phyloP scores from a whole-genome alignment of 2,797 vertebrate genomes.

The Denticeps clupeoides region DNA sequence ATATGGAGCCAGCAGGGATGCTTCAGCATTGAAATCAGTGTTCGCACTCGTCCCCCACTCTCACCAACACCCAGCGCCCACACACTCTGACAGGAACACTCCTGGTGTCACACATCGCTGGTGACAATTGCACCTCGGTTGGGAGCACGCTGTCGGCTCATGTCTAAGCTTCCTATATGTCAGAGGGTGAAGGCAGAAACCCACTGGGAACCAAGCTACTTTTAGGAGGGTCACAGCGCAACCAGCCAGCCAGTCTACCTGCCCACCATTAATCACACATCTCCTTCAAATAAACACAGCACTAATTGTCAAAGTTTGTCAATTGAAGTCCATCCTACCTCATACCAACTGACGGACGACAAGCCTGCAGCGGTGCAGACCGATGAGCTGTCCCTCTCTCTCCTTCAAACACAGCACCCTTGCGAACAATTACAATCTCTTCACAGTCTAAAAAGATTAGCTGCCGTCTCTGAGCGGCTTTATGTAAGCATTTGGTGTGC shows the following conservation, averaged over 20 bases:
- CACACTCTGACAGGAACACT: constrained; percentile 23
- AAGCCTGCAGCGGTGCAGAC: too few species aligned
- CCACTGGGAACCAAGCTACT: not conserved
- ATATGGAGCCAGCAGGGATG: too few species aligned
- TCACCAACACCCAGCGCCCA: constrained; percentile 7
- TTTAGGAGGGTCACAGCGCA: not conserved
- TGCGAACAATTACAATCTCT: constrained; percentile 4
- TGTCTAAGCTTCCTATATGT: constrained; percentile 17
- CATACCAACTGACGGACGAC: too few species aligned
- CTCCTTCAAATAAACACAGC: too few species aligned
- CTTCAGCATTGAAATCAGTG: too few species aligned
- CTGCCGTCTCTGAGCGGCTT: not conserved
- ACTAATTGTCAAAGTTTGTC: too few species aligned
- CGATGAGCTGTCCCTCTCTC: too few species aligned
- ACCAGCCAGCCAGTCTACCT: too few species aligned
- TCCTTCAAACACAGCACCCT: not conserved
- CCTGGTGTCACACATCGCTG: constrained; percentile 23
- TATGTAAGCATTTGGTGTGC: constrained; percentile 9
- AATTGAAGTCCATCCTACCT: too few species aligned
- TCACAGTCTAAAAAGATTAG: constrained; percentile 18
- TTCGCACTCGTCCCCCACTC: not conserved
- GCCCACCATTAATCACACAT: too few species aligned
- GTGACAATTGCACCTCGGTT: constrained; percentile 28
- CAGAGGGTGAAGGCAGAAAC: constrained; percentile 8
- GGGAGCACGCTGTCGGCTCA: constrained; percentile 29